Conservation (phyloP, 2,888 invertebrate species). For the Tortrix viridana region DNA sequence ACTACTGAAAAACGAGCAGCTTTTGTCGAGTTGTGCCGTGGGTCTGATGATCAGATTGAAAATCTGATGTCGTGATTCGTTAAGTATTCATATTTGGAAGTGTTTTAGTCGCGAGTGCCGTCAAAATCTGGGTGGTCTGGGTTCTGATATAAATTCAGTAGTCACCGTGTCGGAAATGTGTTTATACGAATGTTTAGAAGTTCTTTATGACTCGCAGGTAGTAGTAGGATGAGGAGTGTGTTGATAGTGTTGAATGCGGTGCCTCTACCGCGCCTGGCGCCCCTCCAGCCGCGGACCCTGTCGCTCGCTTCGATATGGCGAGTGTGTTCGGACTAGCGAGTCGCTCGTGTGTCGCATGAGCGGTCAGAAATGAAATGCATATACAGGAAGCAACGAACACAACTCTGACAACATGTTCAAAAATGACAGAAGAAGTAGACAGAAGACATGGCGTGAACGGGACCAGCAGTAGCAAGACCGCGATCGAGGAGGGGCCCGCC, state of each 20-base stretch:
- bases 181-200: conserved; percentile 75
- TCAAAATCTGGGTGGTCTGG: conserved; percentile 55
- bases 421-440: conserved; percentile 87
- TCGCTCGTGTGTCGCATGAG: conserved; percentile 80
- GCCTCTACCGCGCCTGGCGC: conserved; percentile 65
- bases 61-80: conserved; percentile 74
- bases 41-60: conserved; percentile 73
- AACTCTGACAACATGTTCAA: conserved; percentile 89
- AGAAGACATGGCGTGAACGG: conserved; percentile 89
- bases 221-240: conserved; percentile 81
- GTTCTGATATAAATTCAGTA: conserved; percentile 66
- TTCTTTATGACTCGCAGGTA: conserved; percentile 76
- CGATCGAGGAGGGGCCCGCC: conserved; percentile 74
- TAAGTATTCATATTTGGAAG: conserved; percentile 65
- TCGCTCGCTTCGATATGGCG: conserved; percentile 75
- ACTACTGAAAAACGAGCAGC: conserved; percentile 83
- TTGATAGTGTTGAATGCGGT: conserved; percentile 72
- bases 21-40: conserved; percentile 83
- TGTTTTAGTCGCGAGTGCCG: conserved; percentile 65
- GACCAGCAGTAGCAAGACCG: conserved; percentile 85
- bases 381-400: conserved; percentile 86
- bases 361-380: conserved; percentile 87
- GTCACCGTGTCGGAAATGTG: conserved; percentile 81
- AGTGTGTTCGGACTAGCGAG: conserved; percentile 73
- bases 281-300: conserved; percentile 63